A percentile compares a stretch with the other conserved stretches of the same genome.
Evolutionary conservation across 2,797 vertebrate genomes (phyloP).

Genomic region (Apogon talboti): DNA sequence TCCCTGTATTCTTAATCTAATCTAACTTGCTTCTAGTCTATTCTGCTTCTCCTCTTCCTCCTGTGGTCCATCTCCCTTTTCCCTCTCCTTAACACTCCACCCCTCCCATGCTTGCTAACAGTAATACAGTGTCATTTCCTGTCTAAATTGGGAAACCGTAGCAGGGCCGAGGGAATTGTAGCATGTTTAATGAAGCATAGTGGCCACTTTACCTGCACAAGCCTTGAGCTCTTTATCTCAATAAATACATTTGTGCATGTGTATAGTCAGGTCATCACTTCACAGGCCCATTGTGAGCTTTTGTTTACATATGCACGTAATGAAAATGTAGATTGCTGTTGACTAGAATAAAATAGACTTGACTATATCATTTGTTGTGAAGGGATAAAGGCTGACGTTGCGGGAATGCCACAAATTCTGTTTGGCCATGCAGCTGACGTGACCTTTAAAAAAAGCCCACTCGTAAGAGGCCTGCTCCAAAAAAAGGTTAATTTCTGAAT

Average conservation of each 20-base stretch:
- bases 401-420: slow-evolving; percentile 1
- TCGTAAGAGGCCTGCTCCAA: neutral
- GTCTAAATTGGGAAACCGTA: slow-evolving; percentile 70
- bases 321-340: slow-evolving; percentile 5
- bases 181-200: slow-evolving; percentile 67
- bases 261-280: neutral
- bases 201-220: slow-evolving; percentile 62
- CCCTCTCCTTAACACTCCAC: slow-evolving; percentile 18
- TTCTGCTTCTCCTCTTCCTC: slow-evolving; percentile 14
- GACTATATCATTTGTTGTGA: neutral
- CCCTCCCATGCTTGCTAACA: slow-evolving; percentile 23
- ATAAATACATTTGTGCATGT: slow-evolving; percentile 12
- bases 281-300: neutral
- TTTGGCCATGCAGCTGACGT: slow-evolving; percentile 7
- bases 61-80: slow-evolving; percentile 25
- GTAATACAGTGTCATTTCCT: slow-evolving; percentile 69
- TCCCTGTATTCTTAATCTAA: slow-evolving; percentile 57
- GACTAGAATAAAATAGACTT: neutral
- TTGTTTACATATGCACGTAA: neutral
- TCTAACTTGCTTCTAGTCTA: slow-evolving; percentile 38
- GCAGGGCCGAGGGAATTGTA: slow-evolving; percentile 51
- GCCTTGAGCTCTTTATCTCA: slow-evolving; percentile 46
- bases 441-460: slow-evolving; percentile 60
- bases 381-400: neutral
- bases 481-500: slow-evolving; percentile 50